Conservation (phyloP, 1,140 invertebrate species). For the Alviniconcha marisindica region DNA sequence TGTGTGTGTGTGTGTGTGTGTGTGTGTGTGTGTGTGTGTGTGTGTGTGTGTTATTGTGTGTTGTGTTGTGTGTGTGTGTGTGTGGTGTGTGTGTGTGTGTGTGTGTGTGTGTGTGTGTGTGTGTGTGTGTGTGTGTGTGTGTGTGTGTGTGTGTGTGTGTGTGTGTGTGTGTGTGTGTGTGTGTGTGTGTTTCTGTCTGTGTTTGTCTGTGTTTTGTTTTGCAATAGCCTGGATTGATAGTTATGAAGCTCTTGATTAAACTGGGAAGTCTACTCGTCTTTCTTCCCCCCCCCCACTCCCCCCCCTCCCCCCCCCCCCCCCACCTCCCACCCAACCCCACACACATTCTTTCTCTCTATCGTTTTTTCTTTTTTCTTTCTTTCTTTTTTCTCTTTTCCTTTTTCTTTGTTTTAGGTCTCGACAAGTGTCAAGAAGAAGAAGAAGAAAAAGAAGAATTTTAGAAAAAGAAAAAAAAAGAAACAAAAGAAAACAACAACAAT, state of each 20-base stretch:
- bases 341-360: neutral
- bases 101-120: neutral
- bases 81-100: neutral
- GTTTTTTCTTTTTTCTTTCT: neutral
- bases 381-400: neutral
- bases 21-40: slow-evolving; percentile 7
- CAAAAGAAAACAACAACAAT: too few species aligned
- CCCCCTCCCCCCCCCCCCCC: neutral
- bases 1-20: slow-evolving; percentile 4
- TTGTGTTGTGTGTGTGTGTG: neutral
- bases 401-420: neutral
- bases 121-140: slow-evolving; percentile 1
- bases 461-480: too few species aligned
- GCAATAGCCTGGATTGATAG: too few species aligned
- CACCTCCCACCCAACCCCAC: neutral
- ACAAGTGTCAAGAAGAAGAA: too few species aligned
- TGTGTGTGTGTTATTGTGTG: neutral
- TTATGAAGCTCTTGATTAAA: neutral
- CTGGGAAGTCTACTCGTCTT: neutral
- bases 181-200: neutral
- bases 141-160: neutral
- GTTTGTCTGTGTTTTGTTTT: too few species aligned
- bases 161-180: neutral
- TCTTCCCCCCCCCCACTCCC: neutral
- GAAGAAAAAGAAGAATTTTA: too few species aligned